Base-by-base conservation (phyloP, 2,888 invertebrate species). In the Leucania comma region DNA sequence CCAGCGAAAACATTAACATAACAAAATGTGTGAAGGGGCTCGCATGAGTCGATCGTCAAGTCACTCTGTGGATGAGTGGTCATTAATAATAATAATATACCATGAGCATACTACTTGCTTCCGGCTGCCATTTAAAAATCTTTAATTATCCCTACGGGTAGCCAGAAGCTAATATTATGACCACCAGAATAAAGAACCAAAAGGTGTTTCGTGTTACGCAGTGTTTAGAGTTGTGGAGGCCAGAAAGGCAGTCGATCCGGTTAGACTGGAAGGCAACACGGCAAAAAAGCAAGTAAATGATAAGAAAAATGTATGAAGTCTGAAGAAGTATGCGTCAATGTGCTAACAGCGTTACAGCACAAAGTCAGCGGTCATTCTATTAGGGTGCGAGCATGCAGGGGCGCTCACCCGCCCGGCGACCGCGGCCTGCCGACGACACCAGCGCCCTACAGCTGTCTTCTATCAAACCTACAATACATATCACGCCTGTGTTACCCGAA, bases 381-480 rank as follows among this genome's bases (percentile, higher is more conserved):
- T 42, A 59, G 70, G 71, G 51, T 58, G 69, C 61, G 58, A 42
- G 51, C 75, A 64, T 67, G 65, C 71, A 68, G 29, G 54, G 57
- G 59, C 35, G 79, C 90, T 91, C 89, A 91, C 90, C 90, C 64
- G 84, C 53, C 29, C 66, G 84, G 17, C 81, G 84, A 26, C 70
- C 68, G 74, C 81, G 75, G 35, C 65, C 60, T 50, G 85, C 75
- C 81, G 87, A 80, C 68, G 83, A 82, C 81, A 90, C 92, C 53
- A 94, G 87, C 63, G 88, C 88, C 75, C 90, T 88, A 86, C 95
- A 93, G 86, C 95, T 90, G 86, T 90, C 89, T 84, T 94, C 94
- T 89, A 95, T 93, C 35, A 92, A 85, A 86, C 93, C 95, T 95
- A 93, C 79, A 90, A 90, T 50, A 66, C 17, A 57, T 22, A 12